A percentile compares a stretch with the other conserved stretches of the same genome.
phyloP scores from a whole-genome alignment of 2,797 vertebrate genomes.

The Babyrousa celebensis region DNA sequence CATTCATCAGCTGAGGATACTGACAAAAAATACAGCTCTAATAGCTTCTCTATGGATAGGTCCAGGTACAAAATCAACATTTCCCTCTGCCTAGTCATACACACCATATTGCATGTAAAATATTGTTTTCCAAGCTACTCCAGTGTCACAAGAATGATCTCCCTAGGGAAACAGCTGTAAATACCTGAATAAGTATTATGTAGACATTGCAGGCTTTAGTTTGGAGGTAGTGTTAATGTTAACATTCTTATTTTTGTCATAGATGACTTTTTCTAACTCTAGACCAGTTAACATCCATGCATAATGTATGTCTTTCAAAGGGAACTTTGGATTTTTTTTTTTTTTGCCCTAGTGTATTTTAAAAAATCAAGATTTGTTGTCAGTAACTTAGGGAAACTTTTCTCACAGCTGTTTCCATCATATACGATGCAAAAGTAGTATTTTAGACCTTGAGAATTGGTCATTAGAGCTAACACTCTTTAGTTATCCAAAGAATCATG shows the following conservation, averaged over 20 bases:
- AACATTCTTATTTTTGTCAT: not conserved
- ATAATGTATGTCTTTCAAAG: not conserved
- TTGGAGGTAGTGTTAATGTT: not conserved
- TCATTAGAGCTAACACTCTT: not conserved
- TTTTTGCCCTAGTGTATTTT: not conserved
- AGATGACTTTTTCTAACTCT: not conserved
- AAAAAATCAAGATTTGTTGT: slow-evolving; percentile 25
- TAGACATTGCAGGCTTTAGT: not conserved
- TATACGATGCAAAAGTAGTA: not conserved
- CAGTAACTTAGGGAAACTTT: not conserved
- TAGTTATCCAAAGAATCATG: not conserved
- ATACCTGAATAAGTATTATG: not conserved
- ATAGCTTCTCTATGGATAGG: not conserved
- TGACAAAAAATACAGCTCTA: not conserved
- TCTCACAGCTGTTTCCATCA: not conserved
- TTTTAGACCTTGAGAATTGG: slow-evolving; percentile 11
- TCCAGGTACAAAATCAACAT: not conserved
- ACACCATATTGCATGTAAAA: not conserved
- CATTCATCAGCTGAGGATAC: not conserved
- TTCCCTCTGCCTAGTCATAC: not conserved
- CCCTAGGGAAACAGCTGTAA: not conserved
- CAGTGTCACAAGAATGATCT: not conserved
- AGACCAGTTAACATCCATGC: not conserved
- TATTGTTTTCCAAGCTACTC: not conserved
- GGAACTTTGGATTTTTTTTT: not conserved